A percentile compares a stretch with the other conserved stretches of the same genome.
phyloP scores from a whole-genome alignment of 2,113 vertebrate genomes.

The Lepidothrix coronata region DNA sequence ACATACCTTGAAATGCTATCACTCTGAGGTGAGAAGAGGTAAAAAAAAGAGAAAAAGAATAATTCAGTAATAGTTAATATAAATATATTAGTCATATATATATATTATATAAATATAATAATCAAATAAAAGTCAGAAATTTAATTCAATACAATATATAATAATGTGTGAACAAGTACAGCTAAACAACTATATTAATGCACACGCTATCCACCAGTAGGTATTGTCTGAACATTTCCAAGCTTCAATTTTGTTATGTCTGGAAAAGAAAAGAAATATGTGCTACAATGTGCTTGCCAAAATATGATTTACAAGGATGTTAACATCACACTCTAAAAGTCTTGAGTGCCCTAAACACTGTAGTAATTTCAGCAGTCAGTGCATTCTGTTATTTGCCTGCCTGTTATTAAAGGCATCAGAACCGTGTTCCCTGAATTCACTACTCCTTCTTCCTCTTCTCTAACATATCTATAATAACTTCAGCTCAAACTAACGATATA shows the following conservation, averaged over 20 bases:
- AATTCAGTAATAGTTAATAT: not conserved
- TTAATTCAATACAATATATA: not conserved
- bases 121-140: not conserved
- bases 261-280: not conserved
- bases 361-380: not conserved
- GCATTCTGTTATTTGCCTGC: not conserved
- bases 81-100: no score
- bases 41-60: conserved; percentile 50
- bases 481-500: not conserved
- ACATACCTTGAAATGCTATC: conserved; percentile 89
- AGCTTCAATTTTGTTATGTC: not conserved
- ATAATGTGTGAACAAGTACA: not conserved
- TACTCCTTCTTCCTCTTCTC: not conserved
- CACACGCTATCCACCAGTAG: not conserved
- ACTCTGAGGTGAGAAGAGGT: conserved; percentile 65
- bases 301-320: not conserved
- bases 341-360: not conserved
- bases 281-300: not conserved
- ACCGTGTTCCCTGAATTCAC: not conserved
- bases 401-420: not conserved
- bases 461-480: not conserved
- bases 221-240: not conserved
- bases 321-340: not conserved
- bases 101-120: no score
- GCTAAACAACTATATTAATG: not conserved